Conservation (phyloP, 2,888 invertebrate species). For the Eilema griseolum region DNA sequence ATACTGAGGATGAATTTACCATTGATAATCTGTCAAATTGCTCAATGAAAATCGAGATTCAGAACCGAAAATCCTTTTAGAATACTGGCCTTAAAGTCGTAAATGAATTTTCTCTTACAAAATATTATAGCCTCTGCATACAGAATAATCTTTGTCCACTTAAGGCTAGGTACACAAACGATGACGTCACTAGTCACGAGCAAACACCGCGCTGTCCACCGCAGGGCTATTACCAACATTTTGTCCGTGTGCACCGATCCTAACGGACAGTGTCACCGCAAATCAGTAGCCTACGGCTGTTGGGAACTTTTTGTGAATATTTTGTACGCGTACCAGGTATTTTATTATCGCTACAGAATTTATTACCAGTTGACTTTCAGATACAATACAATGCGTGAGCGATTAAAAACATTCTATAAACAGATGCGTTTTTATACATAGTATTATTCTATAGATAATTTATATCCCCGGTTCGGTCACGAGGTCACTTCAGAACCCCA, state of each 20-base stretch:
- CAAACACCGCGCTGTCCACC: constrained; percentile 49
- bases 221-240: constrained; percentile 47
- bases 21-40: too few relatives aligned
- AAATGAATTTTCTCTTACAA: not conserved
- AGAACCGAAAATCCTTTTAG: too few relatives aligned
- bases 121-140: not conserved
- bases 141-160: constrained; percentile 27
- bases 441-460: too few relatives aligned
- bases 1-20: too few relatives aligned
- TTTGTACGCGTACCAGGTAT: constrained; percentile 3
- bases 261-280: constrained; percentile 53
- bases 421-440: too few relatives aligned
- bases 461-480: too few relatives aligned
- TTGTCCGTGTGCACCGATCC: constrained; percentile 48
- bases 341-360: not conserved
- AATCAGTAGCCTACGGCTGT: constrained; percentile 45
- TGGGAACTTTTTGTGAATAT: constrained; percentile 36
- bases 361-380: too few relatives aligned
- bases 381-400: too few relatives aligned
- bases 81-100: too few relatives aligned
- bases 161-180: constrained; percentile 44
- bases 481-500: too few relatives aligned
- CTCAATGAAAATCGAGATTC: too few relatives aligned
- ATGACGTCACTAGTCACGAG: constrained; percentile 50
- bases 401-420: too few relatives aligned